Percentiles rank a stretch among this genome's conserved stretches.
Conservation (phyloP, 2,888 invertebrate genomes). For the Epirrhoe tristata region DNA sequence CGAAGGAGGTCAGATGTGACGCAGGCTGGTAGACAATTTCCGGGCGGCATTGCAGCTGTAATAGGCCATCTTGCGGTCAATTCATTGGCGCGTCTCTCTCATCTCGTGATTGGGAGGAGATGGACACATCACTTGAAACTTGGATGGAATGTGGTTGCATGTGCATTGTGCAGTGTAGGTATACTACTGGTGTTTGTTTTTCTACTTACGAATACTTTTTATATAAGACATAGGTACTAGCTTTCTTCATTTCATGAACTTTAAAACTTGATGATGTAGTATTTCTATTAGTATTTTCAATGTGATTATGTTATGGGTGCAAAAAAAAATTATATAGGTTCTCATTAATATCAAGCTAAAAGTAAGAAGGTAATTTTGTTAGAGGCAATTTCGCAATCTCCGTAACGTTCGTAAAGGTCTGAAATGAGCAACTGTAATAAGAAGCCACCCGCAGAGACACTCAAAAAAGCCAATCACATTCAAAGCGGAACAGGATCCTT, state of each 20-base stretch:
- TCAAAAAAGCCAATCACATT: constrained; percentile 30
- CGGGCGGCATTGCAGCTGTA: constrained; percentile 25
- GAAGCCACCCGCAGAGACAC: constrained; percentile 10
- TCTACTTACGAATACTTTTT: too few relatives aligned
- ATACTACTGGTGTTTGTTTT: neutral
- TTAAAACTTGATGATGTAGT: too few relatives aligned
- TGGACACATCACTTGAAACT: constrained; percentile 12
- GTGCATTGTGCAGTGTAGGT: neutral
- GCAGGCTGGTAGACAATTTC: constrained; percentile 31
- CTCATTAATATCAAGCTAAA: too few relatives aligned
- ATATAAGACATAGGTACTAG: too few relatives aligned
- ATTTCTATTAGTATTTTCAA: too few relatives aligned
- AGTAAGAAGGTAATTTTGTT: neutral
- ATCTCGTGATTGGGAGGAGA: constrained; percentile 33
- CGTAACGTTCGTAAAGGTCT: neutral
- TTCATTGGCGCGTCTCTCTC: constrained; percentile 26
- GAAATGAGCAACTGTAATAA: constrained; percentile 21
- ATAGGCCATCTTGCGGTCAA: constrained; percentile 37
- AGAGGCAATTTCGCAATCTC: neutral
- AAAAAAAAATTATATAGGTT: too few relatives aligned
- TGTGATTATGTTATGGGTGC: too few relatives aligned
- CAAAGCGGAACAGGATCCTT: constrained; percentile 30
- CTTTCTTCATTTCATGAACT: too few relatives aligned
- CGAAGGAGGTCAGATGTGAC: constrained; percentile 30
- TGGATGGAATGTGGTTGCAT: constrained; percentile 11